Percentiles rank a stretch among this genome's conserved stretches.
Conservation (phyloP, 2,888 invertebrate species). For the Drosophila merina region DNA sequence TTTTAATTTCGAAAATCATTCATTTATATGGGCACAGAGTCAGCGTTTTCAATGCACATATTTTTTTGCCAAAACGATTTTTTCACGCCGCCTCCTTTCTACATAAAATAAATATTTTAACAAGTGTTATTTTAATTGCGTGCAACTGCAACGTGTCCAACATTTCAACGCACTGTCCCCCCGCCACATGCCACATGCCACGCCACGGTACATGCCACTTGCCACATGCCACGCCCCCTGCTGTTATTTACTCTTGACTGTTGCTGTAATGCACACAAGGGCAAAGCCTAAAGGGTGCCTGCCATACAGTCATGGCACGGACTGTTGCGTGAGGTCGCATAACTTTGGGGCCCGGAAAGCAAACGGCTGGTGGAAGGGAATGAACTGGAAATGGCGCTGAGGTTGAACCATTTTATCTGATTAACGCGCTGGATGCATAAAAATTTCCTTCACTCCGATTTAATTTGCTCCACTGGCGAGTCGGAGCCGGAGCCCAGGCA, state of each 20-base stretch:
- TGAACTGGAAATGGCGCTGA: slow-evolving; percentile 24
- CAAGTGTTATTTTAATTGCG: slow-evolving; percentile 77
- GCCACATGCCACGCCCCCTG: background rate
- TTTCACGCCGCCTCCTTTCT: slow-evolving; percentile 24
- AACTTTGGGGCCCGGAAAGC: slow-evolving; percentile 49
- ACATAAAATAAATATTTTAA: slow-evolving; percentile 73
- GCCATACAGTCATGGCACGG: slow-evolving; percentile 36
- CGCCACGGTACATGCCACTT: background rate
- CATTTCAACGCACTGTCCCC: slow-evolving; percentile 24
- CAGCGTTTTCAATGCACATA: slow-evolving; percentile 48
- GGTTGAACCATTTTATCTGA: slow-evolving; percentile 63
- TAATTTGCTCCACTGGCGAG: slow-evolving; percentile 61
- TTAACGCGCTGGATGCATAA: slow-evolving; percentile 60
- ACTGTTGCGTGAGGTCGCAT: slow-evolving; percentile 62
- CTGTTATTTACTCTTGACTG: slow-evolving; percentile 52
- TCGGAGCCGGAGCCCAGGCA: slow-evolving; percentile 15
- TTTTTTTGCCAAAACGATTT: slow-evolving; percentile 6
- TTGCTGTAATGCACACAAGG: slow-evolving; percentile 20
- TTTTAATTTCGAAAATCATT: background rate
- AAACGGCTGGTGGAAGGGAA: slow-evolving; percentile 7
- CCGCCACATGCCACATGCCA: slow-evolving; percentile 2
- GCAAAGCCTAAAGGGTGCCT: slow-evolving; percentile 17
- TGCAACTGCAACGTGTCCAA: slow-evolving; percentile 56
- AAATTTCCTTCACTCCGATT: slow-evolving; percentile 49
- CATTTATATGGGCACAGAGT: slow-evolving; percentile 11